Conservation (phyloP, 2,113 vertebrate species). For the Ardeotis arabs region DNA sequence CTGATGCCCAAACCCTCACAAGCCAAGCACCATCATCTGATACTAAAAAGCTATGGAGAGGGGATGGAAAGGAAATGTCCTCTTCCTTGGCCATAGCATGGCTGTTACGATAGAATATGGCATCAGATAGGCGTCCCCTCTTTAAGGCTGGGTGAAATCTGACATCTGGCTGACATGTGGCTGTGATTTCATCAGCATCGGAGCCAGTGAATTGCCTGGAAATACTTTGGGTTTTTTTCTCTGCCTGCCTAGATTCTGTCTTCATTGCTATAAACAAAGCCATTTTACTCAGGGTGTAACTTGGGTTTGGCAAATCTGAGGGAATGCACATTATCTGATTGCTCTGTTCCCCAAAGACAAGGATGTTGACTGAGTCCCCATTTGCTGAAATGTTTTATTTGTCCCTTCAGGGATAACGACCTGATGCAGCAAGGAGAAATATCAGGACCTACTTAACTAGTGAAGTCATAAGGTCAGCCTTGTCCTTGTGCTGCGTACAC, state of each 20-base stretch:
- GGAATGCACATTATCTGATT: background rate
- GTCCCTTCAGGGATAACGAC: slow-evolving; percentile 24
- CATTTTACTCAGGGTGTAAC: background rate
- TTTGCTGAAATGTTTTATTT: slow-evolving; percentile 15
- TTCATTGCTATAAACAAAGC: slow-evolving; percentile 10
- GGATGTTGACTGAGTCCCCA: background rate
- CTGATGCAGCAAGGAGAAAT: background rate
- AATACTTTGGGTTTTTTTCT: background rate
- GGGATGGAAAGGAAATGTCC: background rate
- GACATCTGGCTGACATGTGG: slow-evolving; percentile 47
- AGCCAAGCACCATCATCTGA: rapidly evolving
- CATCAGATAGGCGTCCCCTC: background rate
- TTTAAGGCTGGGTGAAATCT: background rate
- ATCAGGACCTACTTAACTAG: background rate
- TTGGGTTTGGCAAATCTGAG: background rate
- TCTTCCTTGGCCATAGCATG: background rate
- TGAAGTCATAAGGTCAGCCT: slow-evolving; percentile 26
- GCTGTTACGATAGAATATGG: background rate
- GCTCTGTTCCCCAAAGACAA: background rate
- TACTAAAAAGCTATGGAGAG: background rate
- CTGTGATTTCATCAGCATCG: background rate
- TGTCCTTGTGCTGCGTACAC: background rate
- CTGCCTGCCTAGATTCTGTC: background rate
- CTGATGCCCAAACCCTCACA: background rate
- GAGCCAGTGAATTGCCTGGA: background rate